Conservation (phyloP, 2,113 vertebrate genomes). For the Anarrhichthys ocellatus region DNA sequence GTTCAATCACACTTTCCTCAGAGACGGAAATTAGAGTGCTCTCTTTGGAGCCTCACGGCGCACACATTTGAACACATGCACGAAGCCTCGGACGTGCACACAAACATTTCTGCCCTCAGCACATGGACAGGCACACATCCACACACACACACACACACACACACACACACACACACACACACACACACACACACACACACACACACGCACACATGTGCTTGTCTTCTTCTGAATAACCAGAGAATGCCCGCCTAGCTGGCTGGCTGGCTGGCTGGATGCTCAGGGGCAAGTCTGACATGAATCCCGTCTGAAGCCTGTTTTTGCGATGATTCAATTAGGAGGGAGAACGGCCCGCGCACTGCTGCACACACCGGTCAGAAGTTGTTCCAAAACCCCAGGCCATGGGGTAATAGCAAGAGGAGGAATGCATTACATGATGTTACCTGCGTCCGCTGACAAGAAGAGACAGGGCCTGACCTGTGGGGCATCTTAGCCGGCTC, state of each 20-base stretch:
- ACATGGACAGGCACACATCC: constrained; percentile 46
- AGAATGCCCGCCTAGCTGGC: constrained; percentile 47
- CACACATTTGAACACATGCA: constrained; percentile 45
- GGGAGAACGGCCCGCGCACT: constrained; percentile 58
- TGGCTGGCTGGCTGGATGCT: constrained; percentile 61
- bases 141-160: constrained; percentile 29
- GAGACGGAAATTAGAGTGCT: constrained; percentile 80
- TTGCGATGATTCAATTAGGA: constrained; percentile 82
- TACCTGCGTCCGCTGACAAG: constrained; percentile 71
- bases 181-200: constrained; percentile 46
- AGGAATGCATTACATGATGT: constrained; percentile 69
- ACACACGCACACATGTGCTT: constrained; percentile 38
- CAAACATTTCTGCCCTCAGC: constrained; percentile 53
- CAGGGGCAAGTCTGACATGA: constrained; percentile 76
- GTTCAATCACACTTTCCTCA: constrained; percentile 81
- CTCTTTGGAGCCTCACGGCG: constrained; percentile 67
- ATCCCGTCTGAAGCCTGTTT: constrained; percentile 76
- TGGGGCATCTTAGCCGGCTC: constrained; percentile 61
- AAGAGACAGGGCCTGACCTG: constrained; percentile 73
- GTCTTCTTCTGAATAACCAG: constrained; percentile 71
- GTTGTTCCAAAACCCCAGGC: constrained; percentile 73
- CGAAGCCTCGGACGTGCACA: constrained; percentile 27
- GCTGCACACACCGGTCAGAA: constrained; percentile 67
- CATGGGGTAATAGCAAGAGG: constrained; percentile 60
- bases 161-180: constrained; percentile 44